Conservation (phyloP, 2,888 invertebrate species). For the Drosophila infuscata region DNA sequence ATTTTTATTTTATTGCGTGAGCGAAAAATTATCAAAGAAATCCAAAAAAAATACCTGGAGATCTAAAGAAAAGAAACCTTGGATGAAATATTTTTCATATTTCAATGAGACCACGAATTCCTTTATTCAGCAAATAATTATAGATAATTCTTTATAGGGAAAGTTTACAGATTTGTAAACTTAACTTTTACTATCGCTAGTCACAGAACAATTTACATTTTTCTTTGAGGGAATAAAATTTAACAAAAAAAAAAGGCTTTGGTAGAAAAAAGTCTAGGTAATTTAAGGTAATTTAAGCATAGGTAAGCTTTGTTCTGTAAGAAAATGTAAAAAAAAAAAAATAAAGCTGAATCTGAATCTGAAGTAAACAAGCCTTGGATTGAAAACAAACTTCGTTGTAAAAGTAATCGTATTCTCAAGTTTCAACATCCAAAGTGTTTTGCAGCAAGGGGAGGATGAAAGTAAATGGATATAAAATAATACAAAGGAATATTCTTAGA, state of each 20-base stretch:
- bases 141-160: neutral
- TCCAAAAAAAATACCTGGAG: neutral
- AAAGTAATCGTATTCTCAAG: neutral
- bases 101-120: neutral
- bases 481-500: neutral
- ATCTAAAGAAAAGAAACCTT: slow-evolving; percentile 1
- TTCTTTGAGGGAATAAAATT: slow-evolving; percentile 3
- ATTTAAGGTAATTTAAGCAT: slow-evolving; percentile 15
- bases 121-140: neutral
- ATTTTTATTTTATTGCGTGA: slow-evolving; percentile 9
- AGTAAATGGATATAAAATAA: neutral
- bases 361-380: slow-evolving; percentile 13
- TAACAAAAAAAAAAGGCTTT: neutral
- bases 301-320: neutral
- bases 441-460: neutral
- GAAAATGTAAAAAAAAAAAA: neutral
- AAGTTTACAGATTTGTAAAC: neutral
- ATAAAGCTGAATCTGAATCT: neutral
- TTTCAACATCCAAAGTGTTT: neutral
- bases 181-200: neutral
- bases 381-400: neutral
- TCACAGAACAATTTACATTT: neutral
- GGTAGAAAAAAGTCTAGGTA: slow-evolving; percentile 1
- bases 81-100: slow-evolving; percentile 2
- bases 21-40: slow-evolving; percentile 8